These are phyloP conservation scores for Salvelinus fontinalis DNA, from an alignment of 2,113 vertebrate genomes.

Conservation along the genomic window DNA sequence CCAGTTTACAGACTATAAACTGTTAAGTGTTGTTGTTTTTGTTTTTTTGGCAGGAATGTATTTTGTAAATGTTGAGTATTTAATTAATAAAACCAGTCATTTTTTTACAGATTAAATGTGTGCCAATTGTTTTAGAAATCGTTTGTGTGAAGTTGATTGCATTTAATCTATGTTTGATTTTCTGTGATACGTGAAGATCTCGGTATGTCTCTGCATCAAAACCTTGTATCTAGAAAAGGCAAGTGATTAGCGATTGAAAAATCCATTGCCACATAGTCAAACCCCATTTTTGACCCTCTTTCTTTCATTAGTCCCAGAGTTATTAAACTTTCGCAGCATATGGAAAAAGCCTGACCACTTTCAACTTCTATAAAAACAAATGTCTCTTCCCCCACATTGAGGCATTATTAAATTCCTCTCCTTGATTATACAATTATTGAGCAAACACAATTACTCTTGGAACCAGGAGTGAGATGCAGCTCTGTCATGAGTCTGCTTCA, in stretches of 20 bases:
- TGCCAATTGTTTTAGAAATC: not conserved
- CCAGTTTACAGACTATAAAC: constrained; percentile 57
- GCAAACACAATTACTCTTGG: not conserved
- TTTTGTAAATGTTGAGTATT: constrained; percentile 72
- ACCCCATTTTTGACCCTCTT: too few relatives aligned
- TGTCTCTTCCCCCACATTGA: not conserved
- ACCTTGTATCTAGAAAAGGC: too few relatives aligned
- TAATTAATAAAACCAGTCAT: constrained; percentile 56
- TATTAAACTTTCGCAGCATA: too few relatives aligned
- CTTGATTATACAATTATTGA: not conserved
- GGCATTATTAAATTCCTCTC: not conserved
- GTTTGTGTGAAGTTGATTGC: too few relatives aligned
- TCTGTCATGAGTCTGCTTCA: too few relatives aligned
- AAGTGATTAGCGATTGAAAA: too few relatives aligned
- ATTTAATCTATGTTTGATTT: not conserved
- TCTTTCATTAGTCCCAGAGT: too few relatives aligned
- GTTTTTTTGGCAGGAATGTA: constrained; percentile 38
- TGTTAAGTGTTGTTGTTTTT: constrained; percentile 24
- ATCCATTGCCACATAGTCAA: too few relatives aligned
- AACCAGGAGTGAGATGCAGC: not conserved
- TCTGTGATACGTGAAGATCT: not conserved
- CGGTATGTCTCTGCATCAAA: too few relatives aligned
- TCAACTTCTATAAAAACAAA: not conserved
- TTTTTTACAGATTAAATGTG: constrained; percentile 56
- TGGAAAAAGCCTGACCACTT: too few relatives aligned